Percentiles rank a stretch among this genome's conserved stretches.
Conservation (phyloP, 1,140 invertebrate species). For the Drosophila truncata region DNA sequence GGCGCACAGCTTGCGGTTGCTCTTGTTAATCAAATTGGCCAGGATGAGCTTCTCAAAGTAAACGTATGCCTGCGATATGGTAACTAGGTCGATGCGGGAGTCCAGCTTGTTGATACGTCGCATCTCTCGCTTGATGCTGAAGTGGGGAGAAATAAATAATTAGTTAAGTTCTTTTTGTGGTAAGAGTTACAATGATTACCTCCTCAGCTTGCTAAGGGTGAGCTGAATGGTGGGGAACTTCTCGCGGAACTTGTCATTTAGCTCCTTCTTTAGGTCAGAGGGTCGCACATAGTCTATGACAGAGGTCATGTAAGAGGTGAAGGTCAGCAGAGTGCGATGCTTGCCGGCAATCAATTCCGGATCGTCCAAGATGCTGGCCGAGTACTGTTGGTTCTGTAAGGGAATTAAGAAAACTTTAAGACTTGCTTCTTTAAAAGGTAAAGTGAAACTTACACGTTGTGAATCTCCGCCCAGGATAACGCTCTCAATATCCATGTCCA, state of each 20-base stretch:
- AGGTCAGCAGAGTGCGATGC: constrained; percentile 96
- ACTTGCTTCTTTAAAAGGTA: not conserved
- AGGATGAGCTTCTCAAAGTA: constrained; percentile 99
- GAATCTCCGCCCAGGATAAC: constrained; percentile 61
- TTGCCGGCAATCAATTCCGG: constrained; percentile 98
- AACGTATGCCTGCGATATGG: constrained; percentile 97
- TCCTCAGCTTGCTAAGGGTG: constrained; percentile 98
- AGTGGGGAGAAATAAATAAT: not conserved
- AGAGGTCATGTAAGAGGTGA: constrained; percentile 98
- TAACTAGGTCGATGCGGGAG: constrained; percentile 93
- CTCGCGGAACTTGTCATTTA: constrained; percentile 98
- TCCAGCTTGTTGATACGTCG: constrained; percentile 96
- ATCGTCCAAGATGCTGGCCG: constrained; percentile 96
- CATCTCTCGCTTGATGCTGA: constrained; percentile 96
- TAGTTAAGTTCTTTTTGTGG: not conserved
- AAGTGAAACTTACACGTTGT: constrained; percentile 44
- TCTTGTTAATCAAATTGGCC: constrained; percentile 96
- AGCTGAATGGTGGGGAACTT: constrained; percentile 98
- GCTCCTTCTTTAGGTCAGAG: constrained; percentile 98
- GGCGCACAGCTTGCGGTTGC: constrained; percentile 97
- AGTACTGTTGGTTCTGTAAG: constrained; percentile 88
- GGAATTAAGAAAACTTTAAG: not conserved
- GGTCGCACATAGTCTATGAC: constrained; percentile 98
- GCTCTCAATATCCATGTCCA: constrained; percentile 82
- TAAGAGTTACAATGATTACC: constrained; percentile 87